A percentile compares a stretch with the other conserved stretches of the same genome.
Evolutionary conservation across 2,888 invertebrate genomes (phyloP).

Genomic region (Sminthurinus aureus): DNA sequence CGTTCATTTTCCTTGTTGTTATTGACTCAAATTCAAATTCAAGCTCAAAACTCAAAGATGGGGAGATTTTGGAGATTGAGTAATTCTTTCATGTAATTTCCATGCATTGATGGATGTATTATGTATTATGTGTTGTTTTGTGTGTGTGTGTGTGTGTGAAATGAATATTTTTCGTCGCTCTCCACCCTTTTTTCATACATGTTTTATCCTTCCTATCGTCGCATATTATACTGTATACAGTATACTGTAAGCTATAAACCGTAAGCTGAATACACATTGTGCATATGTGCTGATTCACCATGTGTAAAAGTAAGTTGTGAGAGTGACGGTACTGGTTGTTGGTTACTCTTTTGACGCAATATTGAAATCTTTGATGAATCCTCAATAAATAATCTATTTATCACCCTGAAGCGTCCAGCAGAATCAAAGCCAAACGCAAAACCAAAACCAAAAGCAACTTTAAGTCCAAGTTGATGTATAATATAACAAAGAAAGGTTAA

Average conservation of each 20-base stretch:
- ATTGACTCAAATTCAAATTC: neutral
- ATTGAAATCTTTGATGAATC: conserved; percentile 59
- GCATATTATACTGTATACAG: too few relatives aligned
- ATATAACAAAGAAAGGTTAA: neutral
- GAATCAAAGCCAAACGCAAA: neutral
- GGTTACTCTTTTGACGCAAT: conserved; percentile 50
- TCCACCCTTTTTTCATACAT: conserved; percentile 12
- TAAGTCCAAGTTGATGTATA: neutral
- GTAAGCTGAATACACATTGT: neutral
- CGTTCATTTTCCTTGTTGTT: conserved; percentile 5
- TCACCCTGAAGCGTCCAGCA: conserved; percentile 45
- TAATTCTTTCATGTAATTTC: conserved; percentile 33
- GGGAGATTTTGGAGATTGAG: conserved; percentile 25
- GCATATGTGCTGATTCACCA: neutral
- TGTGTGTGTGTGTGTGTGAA: neutral
- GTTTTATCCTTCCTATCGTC: conserved; percentile 8
- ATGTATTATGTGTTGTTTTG: too few relatives aligned
- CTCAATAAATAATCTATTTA: conserved; percentile 60
- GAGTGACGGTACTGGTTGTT: too few relatives aligned
- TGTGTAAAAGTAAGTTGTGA: neutral
- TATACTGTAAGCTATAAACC: too few relatives aligned
- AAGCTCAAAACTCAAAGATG: neutral
- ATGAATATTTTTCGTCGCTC: conserved; percentile 6
- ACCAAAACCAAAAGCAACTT: neutral
- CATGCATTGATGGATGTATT: conserved; percentile 20